Base-by-base conservation (phyloP, 2,797 vertebrate species). In the Percopsis omiscomaycus region DNA sequence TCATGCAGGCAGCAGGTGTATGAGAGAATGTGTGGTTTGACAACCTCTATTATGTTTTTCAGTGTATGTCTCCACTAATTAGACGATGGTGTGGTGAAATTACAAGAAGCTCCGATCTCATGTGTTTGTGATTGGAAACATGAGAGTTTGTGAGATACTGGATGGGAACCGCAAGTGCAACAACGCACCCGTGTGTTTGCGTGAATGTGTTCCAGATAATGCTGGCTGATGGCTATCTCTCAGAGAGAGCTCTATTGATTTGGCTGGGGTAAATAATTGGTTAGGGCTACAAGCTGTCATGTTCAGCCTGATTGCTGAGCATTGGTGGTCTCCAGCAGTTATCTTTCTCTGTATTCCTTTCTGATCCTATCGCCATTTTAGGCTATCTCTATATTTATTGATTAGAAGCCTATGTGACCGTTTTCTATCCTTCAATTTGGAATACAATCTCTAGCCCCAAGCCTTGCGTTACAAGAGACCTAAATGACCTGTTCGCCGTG, bases 221-320 rank as follows among this genome's bases (percentile, higher is more conserved):
- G 81, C 82, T 68, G 37, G 80, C 77, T 84, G 86, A 92, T 88
- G 85, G 84, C 87, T 87, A 89, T 90, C 88, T 87, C 81, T 88
- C 80, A 55, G 75, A 86, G 83, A 88, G 82, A 81, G 87, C 79
- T 76, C 78, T 92, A 92, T 93, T 89, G 92, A 93, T 93, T 91
- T 88, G 85, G 76, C 83, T 75, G 82, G 76, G 84, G 82, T 87
- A 82, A 92, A 91, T 93, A 91, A 93, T 92, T 92, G 91, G 85
- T 80, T 80, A 74, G 84, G 84, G 89, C 89, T 92, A 88, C 91
- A 88, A 88, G 84, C 91, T 90, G 91, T 91, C 90, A 92, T 92
- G 92, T 92, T 90, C 84, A 51, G 83, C 80, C 85, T 90, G 92
- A 90, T 90, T 91, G 89, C 86, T 65, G 82, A 84, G 87, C 85